A percentile compares a stretch with the other conserved stretches of the same genome.
These are phyloP conservation scores for Anaspis maculata DNA, from an alignment of 2,888 invertebrate species.

Conservation along the genomic window DNA sequence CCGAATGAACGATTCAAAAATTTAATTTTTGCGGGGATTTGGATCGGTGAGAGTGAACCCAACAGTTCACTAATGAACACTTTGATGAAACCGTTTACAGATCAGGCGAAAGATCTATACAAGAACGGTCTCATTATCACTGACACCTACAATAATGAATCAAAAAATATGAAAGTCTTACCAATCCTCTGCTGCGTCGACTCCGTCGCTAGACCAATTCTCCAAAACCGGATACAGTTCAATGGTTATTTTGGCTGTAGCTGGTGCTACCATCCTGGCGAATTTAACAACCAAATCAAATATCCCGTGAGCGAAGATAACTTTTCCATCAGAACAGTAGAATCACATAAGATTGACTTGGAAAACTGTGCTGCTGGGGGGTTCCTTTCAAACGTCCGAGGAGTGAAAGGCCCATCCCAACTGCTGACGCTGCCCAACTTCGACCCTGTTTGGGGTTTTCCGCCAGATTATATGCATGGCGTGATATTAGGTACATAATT, in stretches of 20 bases:
- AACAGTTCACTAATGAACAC: background rate
- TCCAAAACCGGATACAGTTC: background rate
- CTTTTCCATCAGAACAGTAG: too few species aligned
- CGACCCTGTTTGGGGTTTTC: background rate
- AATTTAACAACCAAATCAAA: background rate
- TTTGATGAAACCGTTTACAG: background rate
- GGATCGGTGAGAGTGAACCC: background rate
- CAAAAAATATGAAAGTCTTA: background rate
- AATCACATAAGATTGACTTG: background rate
- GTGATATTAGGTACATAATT: too few species aligned
- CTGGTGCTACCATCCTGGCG: background rate
- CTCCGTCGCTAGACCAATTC: background rate
- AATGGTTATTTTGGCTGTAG: background rate
- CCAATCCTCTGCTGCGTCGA: background rate
- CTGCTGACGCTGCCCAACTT: background rate
- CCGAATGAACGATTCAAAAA: background rate
- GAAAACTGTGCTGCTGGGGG: background rate
- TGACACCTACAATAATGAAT: background rate
- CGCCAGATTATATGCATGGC: background rate
- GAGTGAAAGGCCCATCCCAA: background rate
- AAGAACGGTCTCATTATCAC: too few species aligned
- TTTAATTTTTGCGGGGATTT: background rate
- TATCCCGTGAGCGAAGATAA: too few species aligned
- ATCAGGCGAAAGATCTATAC: too few species aligned
- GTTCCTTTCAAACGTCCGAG: background rate